Evolutionary conservation across 2,113 vertebrate genomes (phyloP).

Genomic region (Chaenogobius annularis): DNA sequence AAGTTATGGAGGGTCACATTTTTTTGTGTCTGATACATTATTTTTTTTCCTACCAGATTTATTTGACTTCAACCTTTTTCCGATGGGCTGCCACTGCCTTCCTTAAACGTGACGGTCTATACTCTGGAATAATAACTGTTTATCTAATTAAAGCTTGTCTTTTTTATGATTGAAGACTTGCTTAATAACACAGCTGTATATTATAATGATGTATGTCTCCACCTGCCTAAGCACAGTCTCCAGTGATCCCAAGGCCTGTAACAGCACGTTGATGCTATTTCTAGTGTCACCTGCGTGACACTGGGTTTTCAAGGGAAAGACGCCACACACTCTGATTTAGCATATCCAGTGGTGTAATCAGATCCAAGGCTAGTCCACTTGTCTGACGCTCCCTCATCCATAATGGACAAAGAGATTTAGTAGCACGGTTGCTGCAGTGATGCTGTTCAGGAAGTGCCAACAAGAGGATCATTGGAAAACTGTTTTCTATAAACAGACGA

Average conservation of each 20-base stretch:
- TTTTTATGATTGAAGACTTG: constrained; percentile 21
- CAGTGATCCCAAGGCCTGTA: constrained; percentile 36
- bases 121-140: neutral
- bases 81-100: neutral
- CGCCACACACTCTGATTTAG: constrained; percentile 40
- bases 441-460: constrained; percentile 26
- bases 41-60: neutral
- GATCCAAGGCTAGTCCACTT: constrained; percentile 36
- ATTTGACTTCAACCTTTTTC: neutral
- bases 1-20: no score
- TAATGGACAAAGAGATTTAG: constrained; percentile 63
- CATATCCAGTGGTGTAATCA: constrained; percentile 54
- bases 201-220: constrained; percentile 13
- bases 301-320: constrained; percentile 25
- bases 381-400: constrained; percentile 47
- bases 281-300: constrained; percentile 35
- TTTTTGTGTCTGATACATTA: no score
- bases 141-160: constrained; percentile 6
- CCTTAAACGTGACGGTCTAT: neutral
- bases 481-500: constrained; percentile 12
- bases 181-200: constrained; percentile 42
- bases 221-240: constrained; percentile 39
- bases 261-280: constrained; percentile 33
- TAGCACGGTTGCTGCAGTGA: constrained; percentile 24
- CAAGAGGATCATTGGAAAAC: constrained; percentile 33